phyloP scores from a whole-genome alignment of 2,888 invertebrate species.

The Leptura quadrifasciata region DNA sequence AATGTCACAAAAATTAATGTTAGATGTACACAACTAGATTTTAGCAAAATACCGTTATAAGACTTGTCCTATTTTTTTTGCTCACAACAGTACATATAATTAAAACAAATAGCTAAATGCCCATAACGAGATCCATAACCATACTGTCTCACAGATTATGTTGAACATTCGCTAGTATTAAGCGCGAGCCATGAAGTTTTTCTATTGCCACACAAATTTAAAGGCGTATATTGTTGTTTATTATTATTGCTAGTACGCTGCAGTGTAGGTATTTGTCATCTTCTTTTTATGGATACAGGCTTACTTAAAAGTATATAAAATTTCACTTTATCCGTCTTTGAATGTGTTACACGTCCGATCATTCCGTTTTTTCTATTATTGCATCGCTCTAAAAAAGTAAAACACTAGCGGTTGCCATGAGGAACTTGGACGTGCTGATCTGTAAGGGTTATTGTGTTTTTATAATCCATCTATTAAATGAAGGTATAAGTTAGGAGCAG shows the following conservation, averaged over 20 bases:
- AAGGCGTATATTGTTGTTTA: slow-evolving; percentile 20
- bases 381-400: slow-evolving; percentile 15
- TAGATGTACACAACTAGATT: too few species aligned
- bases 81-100: not conserved
- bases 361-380: slow-evolving; percentile 25
- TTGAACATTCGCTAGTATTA: slow-evolving; percentile 18
- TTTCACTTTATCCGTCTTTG: slow-evolving; percentile 46
- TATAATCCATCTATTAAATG: too few species aligned
- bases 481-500: too few species aligned
- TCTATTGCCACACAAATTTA: slow-evolving; percentile 15
- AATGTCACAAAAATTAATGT: too few species aligned
- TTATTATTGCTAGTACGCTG: slow-evolving; percentile 17
- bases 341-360: slow-evolving; percentile 47
- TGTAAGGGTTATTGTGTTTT: not conserved
- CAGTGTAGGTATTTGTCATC: not conserved
- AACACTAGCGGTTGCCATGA: not conserved
- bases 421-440: not conserved
- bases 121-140: too few species aligned
- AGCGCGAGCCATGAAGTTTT: slow-evolving; percentile 12
- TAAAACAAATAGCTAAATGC: not conserved
- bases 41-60: too few species aligned
- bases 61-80: too few species aligned
- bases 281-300: slow-evolving; percentile 25
- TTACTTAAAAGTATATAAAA: slow-evolving; percentile 20
- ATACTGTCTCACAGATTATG: not conserved